Base-by-base conservation (phyloP, 2,797 vertebrate genomes). In the Fundulus diaphanus region DNA sequence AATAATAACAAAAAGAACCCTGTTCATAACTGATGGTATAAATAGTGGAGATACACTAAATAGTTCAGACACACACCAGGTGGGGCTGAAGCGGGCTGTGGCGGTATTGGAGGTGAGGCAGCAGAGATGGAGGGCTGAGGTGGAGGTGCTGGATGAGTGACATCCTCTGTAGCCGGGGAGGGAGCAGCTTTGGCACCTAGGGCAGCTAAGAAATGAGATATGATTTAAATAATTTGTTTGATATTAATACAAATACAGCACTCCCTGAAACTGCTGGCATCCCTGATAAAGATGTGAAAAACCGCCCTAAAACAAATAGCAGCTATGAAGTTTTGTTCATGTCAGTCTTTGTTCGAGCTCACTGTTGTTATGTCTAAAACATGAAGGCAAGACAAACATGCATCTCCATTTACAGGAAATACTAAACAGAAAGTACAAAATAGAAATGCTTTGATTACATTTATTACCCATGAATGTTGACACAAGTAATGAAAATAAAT, bases 61-160 rank as follows among this genome's bases (percentile, higher is more conserved):
- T n/a, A n/a, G n/a, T n/a, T n/a, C n/a, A n/a, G n/a, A n/a, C n/a
- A 96, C 96, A 80, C 94, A 93, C 93, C 95, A 92, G 97, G 94
- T 81, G 83, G 87, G 86, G 84, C 56, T 70, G 83, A 76, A 29
- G 70, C 37, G 78, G 87, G 93, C 71, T 96, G 95, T 78, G 93
- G 35, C 67, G 96, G 94, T 33, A 95, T 96, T 15, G 96, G 95
- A 79, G 97, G 96, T 94, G 96, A 95, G 33, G 93, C 86, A 80
- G 95, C 91, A 52, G 96, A 93, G 67, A 95, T 88, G 40, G 96
- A 3, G 78, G 79, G 5, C 22, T 92, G 40, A 7, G 81, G 65
- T 5, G 83, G 79, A 0, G 92, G 82, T 18, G 89, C 71, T 1
- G 94, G 89, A 33, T 95, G 89, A 71, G 93, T 77, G 49, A 86